A percentile compares a stretch with the other conserved stretches of the same genome.
phyloP scores from a whole-genome alignment of 2,888 invertebrate genomes.

The Smittia sp. region DNA sequence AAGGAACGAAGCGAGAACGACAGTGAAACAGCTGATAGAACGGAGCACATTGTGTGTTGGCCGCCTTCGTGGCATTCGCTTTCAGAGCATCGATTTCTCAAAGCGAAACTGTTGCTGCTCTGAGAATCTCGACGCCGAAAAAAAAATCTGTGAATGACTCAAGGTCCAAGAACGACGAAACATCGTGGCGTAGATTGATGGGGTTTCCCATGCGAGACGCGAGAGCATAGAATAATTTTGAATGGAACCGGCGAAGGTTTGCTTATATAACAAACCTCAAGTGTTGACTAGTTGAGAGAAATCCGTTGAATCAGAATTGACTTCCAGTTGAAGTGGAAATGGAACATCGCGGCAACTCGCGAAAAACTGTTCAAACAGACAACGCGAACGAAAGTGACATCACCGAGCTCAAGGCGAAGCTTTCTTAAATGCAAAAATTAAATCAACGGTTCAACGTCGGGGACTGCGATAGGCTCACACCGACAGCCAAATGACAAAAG shows the following conservation, averaged over 20 bases:
- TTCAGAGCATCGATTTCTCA: too few relatives aligned
- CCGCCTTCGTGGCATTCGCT: not conserved
- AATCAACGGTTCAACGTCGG: too few relatives aligned
- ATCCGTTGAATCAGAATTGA: not conserved
- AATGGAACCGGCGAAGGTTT: not conserved
- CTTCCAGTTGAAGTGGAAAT: not conserved
- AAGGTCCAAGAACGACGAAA: not conserved
- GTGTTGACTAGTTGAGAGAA: not conserved
- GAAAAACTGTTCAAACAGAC: too few relatives aligned
- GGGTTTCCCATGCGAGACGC: not conserved
- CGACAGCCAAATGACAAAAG: too few relatives aligned
- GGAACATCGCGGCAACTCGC: too few relatives aligned
- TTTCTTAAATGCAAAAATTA: too few relatives aligned
- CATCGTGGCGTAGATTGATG: not conserved
- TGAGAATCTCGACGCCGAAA: too few relatives aligned
- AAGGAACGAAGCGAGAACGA: not conserved
- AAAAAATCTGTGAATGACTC: not conserved
- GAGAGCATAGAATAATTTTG: not conserved
- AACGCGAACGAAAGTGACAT: too few relatives aligned
- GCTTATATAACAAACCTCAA: too few relatives aligned
- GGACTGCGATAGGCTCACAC: too few relatives aligned
- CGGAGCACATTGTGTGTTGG: slow-evolving; percentile 4
- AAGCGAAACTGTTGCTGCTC: too few relatives aligned
- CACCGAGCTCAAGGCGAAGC: too few relatives aligned
- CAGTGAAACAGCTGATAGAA: not conserved